Base-by-base conservation (phyloP, 2,888 invertebrate genomes). In the Andrena camellia region DNA sequence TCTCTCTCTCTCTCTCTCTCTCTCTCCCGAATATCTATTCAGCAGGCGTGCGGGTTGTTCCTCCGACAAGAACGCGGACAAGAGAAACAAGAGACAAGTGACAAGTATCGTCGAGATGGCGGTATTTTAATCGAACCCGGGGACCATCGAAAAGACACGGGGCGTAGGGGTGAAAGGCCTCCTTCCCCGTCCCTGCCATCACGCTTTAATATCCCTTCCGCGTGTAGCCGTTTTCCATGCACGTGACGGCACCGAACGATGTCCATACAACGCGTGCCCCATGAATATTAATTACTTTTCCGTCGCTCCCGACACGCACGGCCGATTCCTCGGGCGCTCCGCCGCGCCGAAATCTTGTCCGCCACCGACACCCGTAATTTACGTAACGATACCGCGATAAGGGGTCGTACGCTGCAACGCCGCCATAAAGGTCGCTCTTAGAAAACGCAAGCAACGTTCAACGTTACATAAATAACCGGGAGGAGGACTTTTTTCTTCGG, bases 171-270 rank as follows among this genome's bases (percentile, higher is more conserved):
- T 64, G 60, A 80, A 83, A 75, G 70, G 63, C 59, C 77, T 26
- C 50, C 48, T 31, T 33, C 2, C 31, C 33, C 10, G n/a, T 4
- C 26, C n/a, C n/a, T 7, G 23, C 35, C 73, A 31, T 42, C 71
- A 23, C 57, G 62, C 74, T 81, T 87, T 85, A 74, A 81, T 78
- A 86, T 80, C 82, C 82, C 60, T 54, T 57, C 62, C 78, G 84
- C 86, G 86, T 86, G 86, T 83, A 86, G 62, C 73, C 86, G 82
- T 83, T 87, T 86, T 84, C 86, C 82, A 74, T 78, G 82, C 77
- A 78, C 87, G 84, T 86, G 87, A 84, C 79, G 73, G 82, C 86
- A 74, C 73, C 86, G 68, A 82, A 82, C 78, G 82, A 85, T 82
- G 75, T 35, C 74, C 63, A 62, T 85, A 62, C 74, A 71, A 73